Evolutionary conservation across 2,113 vertebrate genomes (phyloP), one percentile per base, ranked within the genome.

Genomic region (Hydrochoerus hydrochaeris): DNA sequence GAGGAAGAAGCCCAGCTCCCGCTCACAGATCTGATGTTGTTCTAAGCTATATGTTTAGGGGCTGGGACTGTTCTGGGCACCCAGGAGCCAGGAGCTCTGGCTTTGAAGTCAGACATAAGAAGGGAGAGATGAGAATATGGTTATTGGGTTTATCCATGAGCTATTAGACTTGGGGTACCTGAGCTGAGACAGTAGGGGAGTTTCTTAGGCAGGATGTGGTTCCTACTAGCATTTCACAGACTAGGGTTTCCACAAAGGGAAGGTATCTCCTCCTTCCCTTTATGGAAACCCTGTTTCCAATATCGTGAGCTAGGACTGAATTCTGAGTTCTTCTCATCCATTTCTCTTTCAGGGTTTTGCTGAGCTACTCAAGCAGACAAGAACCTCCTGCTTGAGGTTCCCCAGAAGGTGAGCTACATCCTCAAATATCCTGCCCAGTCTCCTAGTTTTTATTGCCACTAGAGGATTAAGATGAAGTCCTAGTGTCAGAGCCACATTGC

Each of bases 181-280:
- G 54, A 38, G 28, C 84, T 41, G 65, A 89, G 69, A 80, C 41
- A 12, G 30, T 12, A 0, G n/a, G 38, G 69, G 24, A 71, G 75
- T 62, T 11, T 62, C 82, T 38, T 32, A n/a, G 78, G 46, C 46
- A 77, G 7, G 22, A 32, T 4, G 30, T 12, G 10, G 14, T 20
- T 84, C n/a, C 44, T 30, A 13, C 26, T 44, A 4, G 28, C 30
- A 19, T 44, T 65, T 78, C 46, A 35, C 1, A 32, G 63, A 30
- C 7, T n/a, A n/a, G n/a, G n/a, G n/a, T n/a, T n/a, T n/a, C n/a
- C n/a, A n/a, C n/a, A n/a, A n/a, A n/a, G n/a, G n/a, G n/a, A n/a
- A n/a, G n/a, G n/a, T n/a, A n/a, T n/a, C 20, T 4, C 10, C 1
- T 35, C 6, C 22, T 24, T 1, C 12, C 8, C 32, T 5, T 7